Base-by-base conservation (phyloP, 2,113 vertebrate genomes). In the Nesogale talazaci region DNA sequence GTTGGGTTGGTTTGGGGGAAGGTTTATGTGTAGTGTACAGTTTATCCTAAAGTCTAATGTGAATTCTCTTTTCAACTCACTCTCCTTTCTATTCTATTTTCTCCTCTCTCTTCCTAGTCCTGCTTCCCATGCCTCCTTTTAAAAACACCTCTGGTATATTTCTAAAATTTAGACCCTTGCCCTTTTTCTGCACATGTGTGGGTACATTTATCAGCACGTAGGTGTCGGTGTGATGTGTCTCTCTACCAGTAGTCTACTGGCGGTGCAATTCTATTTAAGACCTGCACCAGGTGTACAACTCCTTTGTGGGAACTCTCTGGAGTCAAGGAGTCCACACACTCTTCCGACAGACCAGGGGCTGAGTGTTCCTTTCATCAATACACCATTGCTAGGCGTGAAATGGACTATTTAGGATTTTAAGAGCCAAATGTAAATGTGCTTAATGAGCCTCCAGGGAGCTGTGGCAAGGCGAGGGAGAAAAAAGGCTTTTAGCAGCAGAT, bases 341-440 rank as follows among this genome's bases (percentile, higher is more conserved):
- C 88, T 27, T 84, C 92, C 75, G 92, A 76, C 86, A 77, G 95
- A 78, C 86, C 94, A 70, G 20, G 63, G 59, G 59, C 70, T 93
- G 94, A 97, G 96, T 52, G 63, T 96, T 97, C 82, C 97, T 97
- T 97, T 97, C 96, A 96, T 96, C 97, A 95, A 81, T 56, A 91
- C 90, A 3, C 96, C 95, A 95, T 95, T 96, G 94, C 97, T 96
- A 95, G 97, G 97, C 96, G 97, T 97, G 97, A 97, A 98, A 97
- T 89, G 96, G 97, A 97, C 97, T 97, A 96, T 95, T 96, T 97
- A 95, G 96, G 97, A 96, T 98, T 98, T 98, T 97, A 97, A 97
- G 97, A 98, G 98, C 97, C 97, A 98, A 98, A 98, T 98, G 98
- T 97, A 98, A 98, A 98, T 98, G 97, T 97, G 97, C 94, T 97